Base-by-base conservation (phyloP, 2,113 vertebrate species). In the Gadus macrocephalus region DNA sequence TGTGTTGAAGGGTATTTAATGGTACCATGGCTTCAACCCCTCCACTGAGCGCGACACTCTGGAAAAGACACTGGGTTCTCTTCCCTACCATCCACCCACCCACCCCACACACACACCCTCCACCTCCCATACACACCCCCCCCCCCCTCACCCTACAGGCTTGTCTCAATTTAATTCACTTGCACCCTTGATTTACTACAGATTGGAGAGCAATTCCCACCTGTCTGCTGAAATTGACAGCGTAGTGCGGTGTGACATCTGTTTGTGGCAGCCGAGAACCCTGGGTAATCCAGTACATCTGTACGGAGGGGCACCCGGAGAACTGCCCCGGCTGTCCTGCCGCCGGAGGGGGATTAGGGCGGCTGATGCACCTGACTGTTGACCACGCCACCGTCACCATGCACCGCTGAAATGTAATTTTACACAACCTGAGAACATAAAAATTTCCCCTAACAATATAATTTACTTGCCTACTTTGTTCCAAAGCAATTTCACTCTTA, bases 141-240 rank as follows among this genome's bases (percentile, higher is more conserved):
- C 73, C 7, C 8, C 3, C 19, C n/a, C 59, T 5, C 20, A 19
- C 61, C 19, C 62, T 53, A 16, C 63, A 72, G 68, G 70, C 72
- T 76, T 73, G 28, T 74, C 53, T 71, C 72, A 76, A 59, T 81
- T 70, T 85, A 80, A 84, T 85, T 82, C 69, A 69, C 75, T 76
- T 68, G 67, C 62, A 74, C 63, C 63, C 71, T 77, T 81, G 66
- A 81, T 86, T 78, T 77, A 74, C 73, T 38, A 56, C 66, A 19
- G 78, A 88, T 82, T 80, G 73, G 71, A 80, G 78, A 74, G 74
- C n/a, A 64, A 73, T 81, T 87, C 77, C 77, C 75, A 73, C 78
- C 82, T 83, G 85, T 88, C 83, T 75, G 71, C 77, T 79, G 66
- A 80, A 85, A 84, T 77, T 84, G 80, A 83, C 81, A 84, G 81